These are phyloP conservation scores for Brenthis hecate DNA, from an alignment of 2,888 invertebrate species.

Conservation along the genomic window DNA sequence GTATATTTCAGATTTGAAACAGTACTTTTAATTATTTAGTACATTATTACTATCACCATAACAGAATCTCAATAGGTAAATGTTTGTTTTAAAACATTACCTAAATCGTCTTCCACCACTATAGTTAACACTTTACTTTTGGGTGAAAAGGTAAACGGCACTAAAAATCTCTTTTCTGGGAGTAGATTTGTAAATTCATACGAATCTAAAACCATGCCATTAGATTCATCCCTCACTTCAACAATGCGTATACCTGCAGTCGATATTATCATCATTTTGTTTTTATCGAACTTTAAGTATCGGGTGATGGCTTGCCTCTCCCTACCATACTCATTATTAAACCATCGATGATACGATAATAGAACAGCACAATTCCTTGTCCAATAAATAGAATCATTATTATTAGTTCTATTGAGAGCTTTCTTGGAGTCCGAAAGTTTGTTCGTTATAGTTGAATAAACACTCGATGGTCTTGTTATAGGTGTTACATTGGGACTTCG, in stretches of 20 bases:
- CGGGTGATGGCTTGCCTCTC: slow-evolving; percentile 79
- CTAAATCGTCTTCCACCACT: slow-evolving; percentile 86
- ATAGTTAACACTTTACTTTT: slow-evolving; percentile 80
- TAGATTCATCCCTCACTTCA: slow-evolving; percentile 84
- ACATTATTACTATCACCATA: slow-evolving; percentile 13
- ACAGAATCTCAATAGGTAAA: slow-evolving; percentile 79
- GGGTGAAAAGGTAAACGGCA: slow-evolving; percentile 78
- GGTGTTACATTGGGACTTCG: slow-evolving; percentile 78
- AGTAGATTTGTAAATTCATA: slow-evolving; percentile 84
- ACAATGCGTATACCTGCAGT: slow-evolving; percentile 85
- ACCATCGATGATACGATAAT: slow-evolving; percentile 85
- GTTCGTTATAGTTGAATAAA: slow-evolving; percentile 75
- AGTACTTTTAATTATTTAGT: not conserved
- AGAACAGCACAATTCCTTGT: slow-evolving; percentile 85
- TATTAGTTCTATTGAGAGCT: slow-evolving; percentile 67
- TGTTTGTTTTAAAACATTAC: slow-evolving; percentile 85
- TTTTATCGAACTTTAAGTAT: slow-evolving; percentile 79
- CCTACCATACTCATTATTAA: slow-evolving; percentile 78
- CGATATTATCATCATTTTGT: slow-evolving; percentile 84
- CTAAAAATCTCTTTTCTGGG: slow-evolving; percentile 81
- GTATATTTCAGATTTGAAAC: slow-evolving; percentile 18
- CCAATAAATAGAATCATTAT: slow-evolving; percentile 83
- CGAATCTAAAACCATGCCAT: slow-evolving; percentile 83
- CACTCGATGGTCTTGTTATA: slow-evolving; percentile 78
- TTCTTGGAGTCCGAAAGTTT: slow-evolving; percentile 73